These are phyloP conservation scores for Tilapia sparmanii DNA, from an alignment of 2,113 vertebrate genomes.

Conservation along the genomic window DNA sequence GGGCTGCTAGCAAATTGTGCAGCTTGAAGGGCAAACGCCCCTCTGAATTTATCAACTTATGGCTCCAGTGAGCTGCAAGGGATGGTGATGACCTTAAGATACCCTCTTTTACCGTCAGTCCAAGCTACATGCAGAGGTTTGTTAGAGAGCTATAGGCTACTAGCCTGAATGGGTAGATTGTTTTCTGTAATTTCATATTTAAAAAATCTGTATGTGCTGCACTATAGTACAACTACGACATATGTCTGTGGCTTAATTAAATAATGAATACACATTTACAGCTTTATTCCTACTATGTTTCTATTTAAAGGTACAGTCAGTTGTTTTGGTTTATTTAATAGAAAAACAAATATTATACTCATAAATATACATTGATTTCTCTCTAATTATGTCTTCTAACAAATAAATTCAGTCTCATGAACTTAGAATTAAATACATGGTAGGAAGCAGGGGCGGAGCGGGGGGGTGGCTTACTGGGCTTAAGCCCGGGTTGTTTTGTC, in stretches of 20 bases:
- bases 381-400: not conserved
- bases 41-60: conserved; percentile 75
- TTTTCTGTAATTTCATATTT: conserved; percentile 14
- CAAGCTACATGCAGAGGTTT: conserved; percentile 7
- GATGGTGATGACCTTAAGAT: conserved; percentile 73
- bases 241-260: not conserved
- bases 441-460: too few relatives aligned
- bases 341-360: not conserved
- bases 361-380: not conserved
- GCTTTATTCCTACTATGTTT: not conserved
- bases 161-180: not conserved
- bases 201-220: conserved; percentile 11
- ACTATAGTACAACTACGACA: not conserved
- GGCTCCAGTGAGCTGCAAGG: conserved; percentile 64
- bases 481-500: too few relatives aligned
- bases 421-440: not conserved
- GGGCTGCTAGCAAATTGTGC: conserved; percentile 70
- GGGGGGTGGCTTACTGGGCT: too few relatives aligned
- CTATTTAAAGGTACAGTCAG: not conserved
- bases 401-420: not conserved
- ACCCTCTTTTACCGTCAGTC: conserved; percentile 63
- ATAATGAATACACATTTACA: not conserved
- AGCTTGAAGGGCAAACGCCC: conserved; percentile 76
- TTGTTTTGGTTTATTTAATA: not conserved
- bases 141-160: conserved; percentile 36